phyloP scores from a whole-genome alignment of 1,140 invertebrate genomes.

The Drosophila equinoxialis region DNA sequence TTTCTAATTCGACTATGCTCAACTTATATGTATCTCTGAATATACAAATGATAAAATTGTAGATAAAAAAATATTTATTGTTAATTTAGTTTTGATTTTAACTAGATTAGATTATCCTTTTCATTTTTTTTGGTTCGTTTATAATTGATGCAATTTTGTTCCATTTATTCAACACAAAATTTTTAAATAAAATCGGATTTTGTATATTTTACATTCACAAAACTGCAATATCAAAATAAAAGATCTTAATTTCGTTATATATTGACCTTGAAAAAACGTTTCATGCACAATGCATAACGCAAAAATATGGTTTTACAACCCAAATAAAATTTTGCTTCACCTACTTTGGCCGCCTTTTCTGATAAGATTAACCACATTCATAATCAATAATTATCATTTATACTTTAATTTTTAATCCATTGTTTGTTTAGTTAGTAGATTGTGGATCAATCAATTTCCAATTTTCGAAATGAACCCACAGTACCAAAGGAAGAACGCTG shows the following conservation, averaged over 20 bases:
- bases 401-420: conserved; percentile 2
- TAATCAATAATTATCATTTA: background rate
- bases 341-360: background rate
- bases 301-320: background rate
- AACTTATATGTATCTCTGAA: no score
- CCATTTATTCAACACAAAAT: no score
- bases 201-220: no score
- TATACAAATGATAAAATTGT: no score
- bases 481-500: conserved; percentile 85
- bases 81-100: no score
- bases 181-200: no score
- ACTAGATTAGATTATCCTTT: no score
- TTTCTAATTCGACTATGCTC: no score
- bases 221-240: no score
- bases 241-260: background rate
- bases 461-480: conserved; percentile 85
- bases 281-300: background rate
- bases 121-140: no score
- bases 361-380: background rate
- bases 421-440: background rate
- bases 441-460: conserved; percentile 66
- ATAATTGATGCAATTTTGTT: no score
- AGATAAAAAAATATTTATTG: no score
- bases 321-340: background rate
- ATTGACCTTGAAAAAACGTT: background rate